Evolutionary conservation across 2,113 vertebrate genomes (phyloP), one percentile per base, ranked within the genome.

Genomic region (Noctilio leporinus): DNA sequence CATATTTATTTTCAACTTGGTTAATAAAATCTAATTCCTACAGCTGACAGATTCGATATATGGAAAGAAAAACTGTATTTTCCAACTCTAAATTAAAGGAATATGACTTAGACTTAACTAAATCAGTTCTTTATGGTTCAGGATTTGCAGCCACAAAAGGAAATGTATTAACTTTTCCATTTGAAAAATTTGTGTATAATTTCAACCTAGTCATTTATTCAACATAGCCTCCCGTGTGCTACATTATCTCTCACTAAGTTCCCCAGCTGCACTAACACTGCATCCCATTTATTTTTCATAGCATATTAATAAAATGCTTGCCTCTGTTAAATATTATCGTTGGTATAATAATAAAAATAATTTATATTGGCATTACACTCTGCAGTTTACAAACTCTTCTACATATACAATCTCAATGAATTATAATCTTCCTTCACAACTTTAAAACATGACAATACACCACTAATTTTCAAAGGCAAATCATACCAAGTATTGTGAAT

Each of bases 381-480:
- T 77, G 86, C 7, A 75, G 73, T 94, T 95, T 94, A 86, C 45
- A 89, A 81, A 93, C 30, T 91, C 45, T 64, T 94, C 86, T 62
- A 84, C 20, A 86, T 76, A 91, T 43, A 76, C 70, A 89, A 95
- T 93, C 86, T 94, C 19, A 86, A 76, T 84, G 80, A 93, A 67
- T 94, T 92, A 93, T 64, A 81, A 86, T 64, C 0, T 67, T 80
- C n/a, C 73, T 57, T 90, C 38, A 59, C 76, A 91, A 80, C 24
- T 93, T 81, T 89, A 94, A 96, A 95, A 93, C 17, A 76, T 86
- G n/a, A 92, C 40, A 91, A 81, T 35, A 88, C 3, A 82, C 65
- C 81, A 87, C 67, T 77, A 90, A 94, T 43, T 40, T 93, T 67
- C 24, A 75, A 96, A 90, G 86, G 62, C 30, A 93, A 96, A 96